Conservation (phyloP, 2,113 vertebrate species). For the Brachirus orientalis region DNA sequence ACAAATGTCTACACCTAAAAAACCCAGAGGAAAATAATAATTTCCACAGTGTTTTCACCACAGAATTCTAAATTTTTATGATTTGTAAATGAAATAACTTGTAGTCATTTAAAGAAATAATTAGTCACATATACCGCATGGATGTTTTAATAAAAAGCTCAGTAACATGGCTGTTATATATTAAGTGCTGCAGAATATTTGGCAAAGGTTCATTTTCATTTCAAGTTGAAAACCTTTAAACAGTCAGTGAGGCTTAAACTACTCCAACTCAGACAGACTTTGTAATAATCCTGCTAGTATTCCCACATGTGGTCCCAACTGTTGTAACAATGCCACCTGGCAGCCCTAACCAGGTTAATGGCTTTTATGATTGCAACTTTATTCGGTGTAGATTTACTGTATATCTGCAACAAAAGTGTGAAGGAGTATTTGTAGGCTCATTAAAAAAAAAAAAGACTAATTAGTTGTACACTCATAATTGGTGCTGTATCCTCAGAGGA, state of each 20-base stretch:
- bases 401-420: slow-evolving; percentile 4
- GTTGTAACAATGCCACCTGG: slow-evolving; percentile 28
- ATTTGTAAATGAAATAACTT: neutral
- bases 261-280: slow-evolving; percentile 6
- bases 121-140: slow-evolving; percentile 11
- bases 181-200: slow-evolving; percentile 20
- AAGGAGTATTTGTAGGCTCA: slow-evolving; percentile 25
- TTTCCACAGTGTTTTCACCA: no score
- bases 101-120: slow-evolving; percentile 28
- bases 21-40: no score
- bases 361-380: slow-evolving; percentile 24
- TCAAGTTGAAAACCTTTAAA: slow-evolving; percentile 23
- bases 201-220: slow-evolving; percentile 19
- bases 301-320: slow-evolving; percentile 7
- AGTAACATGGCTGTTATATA: slow-evolving; percentile 16
- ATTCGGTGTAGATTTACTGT: neutral
- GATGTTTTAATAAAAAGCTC: neutral
- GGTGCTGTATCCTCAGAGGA: slow-evolving; percentile 48
- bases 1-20: no score
- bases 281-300: slow-evolving; percentile 4
- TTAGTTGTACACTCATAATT: slow-evolving; percentile 46
- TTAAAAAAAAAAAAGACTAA: slow-evolving; percentile 38
- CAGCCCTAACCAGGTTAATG: slow-evolving; percentile 33
- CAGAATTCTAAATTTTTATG: neutral
- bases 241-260: neutral